These are phyloP conservation scores for Fragum sueziense DNA, from an alignment of 2,888 invertebrate species.

Conservation along the genomic window DNA sequence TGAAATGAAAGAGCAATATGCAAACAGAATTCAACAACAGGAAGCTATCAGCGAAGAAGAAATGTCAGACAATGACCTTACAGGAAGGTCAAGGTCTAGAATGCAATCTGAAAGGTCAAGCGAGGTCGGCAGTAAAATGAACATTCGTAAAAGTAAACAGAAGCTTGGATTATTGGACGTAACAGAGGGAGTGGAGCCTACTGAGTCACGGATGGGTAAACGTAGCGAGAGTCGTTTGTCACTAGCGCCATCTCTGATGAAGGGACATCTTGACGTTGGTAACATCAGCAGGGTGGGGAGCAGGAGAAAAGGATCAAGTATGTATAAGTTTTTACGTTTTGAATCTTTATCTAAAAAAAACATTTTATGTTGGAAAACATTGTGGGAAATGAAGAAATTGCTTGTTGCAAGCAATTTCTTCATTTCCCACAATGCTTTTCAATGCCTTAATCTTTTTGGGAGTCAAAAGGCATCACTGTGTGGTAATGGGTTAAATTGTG, in stretches of 20 bases:
- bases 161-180: conserved; percentile 61
- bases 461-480: too few species aligned
- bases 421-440: too few species aligned
- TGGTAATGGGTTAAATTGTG: too few species aligned
- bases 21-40: conserved; percentile 59
- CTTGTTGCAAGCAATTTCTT: too few species aligned
- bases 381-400: too few species aligned
- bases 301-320: conserved; percentile 65
- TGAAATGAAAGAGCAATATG: conserved; percentile 70
- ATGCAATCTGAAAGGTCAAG: conserved; percentile 44
- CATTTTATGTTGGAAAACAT: too few species aligned
- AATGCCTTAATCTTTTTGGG: too few species aligned
- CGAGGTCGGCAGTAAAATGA: conserved; percentile 48
- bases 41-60: conserved; percentile 67
- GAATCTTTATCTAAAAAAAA: too few species aligned
- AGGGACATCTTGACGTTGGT: conserved; percentile 50
- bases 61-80: conserved; percentile 44
- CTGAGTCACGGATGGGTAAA: conserved; percentile 47
- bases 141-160: conserved; percentile 52
- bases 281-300: conserved; percentile 53
- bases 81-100: conserved; percentile 47
- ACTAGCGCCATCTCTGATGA: conserved; percentile 46
- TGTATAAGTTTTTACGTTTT: conserved; percentile 41
- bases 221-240: conserved; percentile 63
- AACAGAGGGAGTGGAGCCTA: conserved; percentile 64